Percentiles rank a stretch among this genome's conserved stretches.
phyloP scores from a whole-genome alignment of 2,888 invertebrate genomes.

The Rhodophaea formosa region DNA sequence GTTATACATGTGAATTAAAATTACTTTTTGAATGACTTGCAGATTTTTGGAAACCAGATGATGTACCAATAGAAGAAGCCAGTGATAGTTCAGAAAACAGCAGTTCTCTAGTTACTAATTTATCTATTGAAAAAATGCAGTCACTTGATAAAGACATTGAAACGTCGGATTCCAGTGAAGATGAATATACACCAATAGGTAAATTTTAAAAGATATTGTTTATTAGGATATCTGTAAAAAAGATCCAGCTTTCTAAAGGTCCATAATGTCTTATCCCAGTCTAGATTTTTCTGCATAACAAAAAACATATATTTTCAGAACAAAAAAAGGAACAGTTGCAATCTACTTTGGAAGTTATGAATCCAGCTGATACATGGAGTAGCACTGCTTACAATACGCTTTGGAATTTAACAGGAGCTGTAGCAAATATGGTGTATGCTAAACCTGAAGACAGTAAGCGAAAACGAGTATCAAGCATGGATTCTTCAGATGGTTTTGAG shows the following conservation, averaged over 20 bases:
- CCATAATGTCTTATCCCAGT: too few species aligned
- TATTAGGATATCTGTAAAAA: too few species aligned
- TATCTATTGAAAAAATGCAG: slow-evolving; percentile 66
- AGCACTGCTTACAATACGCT: slow-evolving; percentile 63
- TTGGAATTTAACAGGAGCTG: slow-evolving; percentile 61
- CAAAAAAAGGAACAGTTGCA: slow-evolving; percentile 54
- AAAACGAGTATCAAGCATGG: slow-evolving; percentile 59
- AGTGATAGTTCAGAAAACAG: slow-evolving; percentile 75
- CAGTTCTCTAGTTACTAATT: slow-evolving; percentile 66
- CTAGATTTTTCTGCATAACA: too few species aligned
- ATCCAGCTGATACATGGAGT: slow-evolving; percentile 57
- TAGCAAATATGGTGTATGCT: slow-evolving; percentile 59
- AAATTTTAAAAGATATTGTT: neutral
- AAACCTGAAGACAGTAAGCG: slow-evolving; percentile 49
- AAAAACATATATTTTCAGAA: slow-evolving; percentile 43
- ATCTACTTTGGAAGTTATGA: slow-evolving; percentile 57
- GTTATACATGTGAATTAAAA: neutral
- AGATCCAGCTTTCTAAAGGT: neutral
- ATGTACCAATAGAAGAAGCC: slow-evolving; percentile 62
- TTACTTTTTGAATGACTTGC: slow-evolving; percentile 19
- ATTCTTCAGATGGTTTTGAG: slow-evolving; percentile 76
- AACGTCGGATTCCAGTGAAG: slow-evolving; percentile 71
- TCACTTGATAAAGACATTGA: slow-evolving; percentile 64
- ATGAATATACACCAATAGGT: slow-evolving; percentile 73
- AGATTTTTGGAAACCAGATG: slow-evolving; percentile 75